These are phyloP conservation scores for Drosophila niveifrons DNA, from an alignment of 2,888 invertebrate genomes.

Conservation along the genomic window DNA sequence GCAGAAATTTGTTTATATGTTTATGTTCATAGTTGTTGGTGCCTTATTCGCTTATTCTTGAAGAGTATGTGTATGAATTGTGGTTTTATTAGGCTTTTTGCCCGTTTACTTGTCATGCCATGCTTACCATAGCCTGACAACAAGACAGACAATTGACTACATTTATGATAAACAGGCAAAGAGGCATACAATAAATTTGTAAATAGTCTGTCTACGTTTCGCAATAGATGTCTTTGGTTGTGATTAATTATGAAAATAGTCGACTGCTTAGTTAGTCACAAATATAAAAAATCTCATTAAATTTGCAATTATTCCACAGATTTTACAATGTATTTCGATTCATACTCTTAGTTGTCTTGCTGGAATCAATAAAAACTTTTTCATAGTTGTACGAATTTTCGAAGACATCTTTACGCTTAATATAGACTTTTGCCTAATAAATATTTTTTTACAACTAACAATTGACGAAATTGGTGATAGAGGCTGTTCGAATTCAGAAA, in stretches of 20 bases:
- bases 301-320: neutral
- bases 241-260: constrained; percentile 15
- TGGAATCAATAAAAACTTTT: constrained; percentile 17
- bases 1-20: constrained; percentile 61
- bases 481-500: neutral
- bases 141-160: constrained; percentile 35
- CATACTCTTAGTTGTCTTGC: neutral
- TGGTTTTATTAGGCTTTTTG: constrained; percentile 30
- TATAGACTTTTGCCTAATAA: constrained; percentile 4
- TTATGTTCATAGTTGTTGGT: constrained; percentile 60
- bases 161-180: constrained; percentile 36
- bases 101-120: constrained; percentile 26
- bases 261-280: neutral
- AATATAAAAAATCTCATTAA: neutral
- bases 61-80: constrained; percentile 5
- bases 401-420: neutral
- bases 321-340: constrained; percentile 2
- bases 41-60: constrained; percentile 1
- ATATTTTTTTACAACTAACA: neutral
- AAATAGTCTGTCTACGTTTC: constrained; percentile 4
- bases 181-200: constrained; percentile 12
- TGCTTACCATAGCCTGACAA: constrained; percentile 46
- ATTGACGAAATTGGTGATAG: neutral
- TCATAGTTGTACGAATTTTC: constrained; percentile 4
- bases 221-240: constrained; percentile 1